Percentiles rank a stretch among this genome's conserved stretches.
Conservation (phyloP, 2,888 invertebrate genomes). For the Rhagium mordax region DNA sequence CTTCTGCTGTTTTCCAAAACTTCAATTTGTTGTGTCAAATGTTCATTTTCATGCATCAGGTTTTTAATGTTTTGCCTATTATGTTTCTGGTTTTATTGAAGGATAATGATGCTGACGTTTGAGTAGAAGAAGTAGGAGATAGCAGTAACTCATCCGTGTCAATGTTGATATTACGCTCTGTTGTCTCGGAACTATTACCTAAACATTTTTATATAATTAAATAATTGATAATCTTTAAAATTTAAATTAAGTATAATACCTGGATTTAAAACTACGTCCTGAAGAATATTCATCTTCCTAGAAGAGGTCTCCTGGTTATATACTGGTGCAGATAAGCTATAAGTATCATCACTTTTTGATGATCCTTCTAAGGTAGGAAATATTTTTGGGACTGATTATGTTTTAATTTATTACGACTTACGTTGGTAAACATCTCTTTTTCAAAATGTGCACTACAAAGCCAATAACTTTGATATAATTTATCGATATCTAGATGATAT, state of each 20-base stretch:
- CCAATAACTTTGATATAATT: neutral
- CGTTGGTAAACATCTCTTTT: neutral
- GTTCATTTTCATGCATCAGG: neutral
- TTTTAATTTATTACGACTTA: neutral
- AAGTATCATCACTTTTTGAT: neutral
- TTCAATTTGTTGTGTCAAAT: neutral
- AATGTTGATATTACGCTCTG: neutral
- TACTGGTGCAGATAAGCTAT: conserved; percentile 1
- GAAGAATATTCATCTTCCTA: neutral
- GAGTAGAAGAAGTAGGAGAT: neutral
- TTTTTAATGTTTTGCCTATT: neutral
- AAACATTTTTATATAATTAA: neutral
- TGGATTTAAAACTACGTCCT: neutral
- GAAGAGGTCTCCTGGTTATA: conserved; percentile 7
- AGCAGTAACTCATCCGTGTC: neutral
- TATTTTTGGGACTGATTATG: neutral
- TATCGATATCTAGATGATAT: neutral
- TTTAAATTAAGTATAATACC: neutral
- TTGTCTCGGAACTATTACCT: conserved; percentile 3
- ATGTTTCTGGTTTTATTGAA: neutral
- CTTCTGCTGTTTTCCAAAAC: conserved; percentile 11
- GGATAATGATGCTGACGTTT: conserved; percentile 7
- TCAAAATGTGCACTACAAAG: neutral
- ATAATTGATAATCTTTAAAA: neutral
- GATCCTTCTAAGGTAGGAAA: neutral